Evolutionary conservation across 2,888 invertebrate species (phyloP).

Genomic region (Oxystoma pomonae): DNA sequence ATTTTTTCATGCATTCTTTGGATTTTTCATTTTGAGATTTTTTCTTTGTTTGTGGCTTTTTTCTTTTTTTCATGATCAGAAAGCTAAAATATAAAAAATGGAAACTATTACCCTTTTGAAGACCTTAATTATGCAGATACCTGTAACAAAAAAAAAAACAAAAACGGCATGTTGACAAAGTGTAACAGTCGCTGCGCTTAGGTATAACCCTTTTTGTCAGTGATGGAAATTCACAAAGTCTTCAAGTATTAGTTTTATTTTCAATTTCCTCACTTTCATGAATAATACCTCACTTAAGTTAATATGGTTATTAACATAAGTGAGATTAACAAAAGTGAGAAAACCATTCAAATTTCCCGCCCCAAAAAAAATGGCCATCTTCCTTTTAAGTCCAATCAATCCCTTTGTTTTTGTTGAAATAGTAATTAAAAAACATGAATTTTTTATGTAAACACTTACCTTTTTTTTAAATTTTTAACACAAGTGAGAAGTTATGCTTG

Average conservation of each 20-base stretch:
- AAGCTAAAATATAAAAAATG: not conserved
- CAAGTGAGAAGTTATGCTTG: not conserved
- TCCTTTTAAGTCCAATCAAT: not conserved
- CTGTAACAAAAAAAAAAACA: not conserved
- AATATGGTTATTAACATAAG: not conserved
- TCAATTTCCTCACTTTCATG: not conserved
- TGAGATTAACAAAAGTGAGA: not conserved
- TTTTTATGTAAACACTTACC: not conserved
- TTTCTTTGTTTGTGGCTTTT: not conserved
- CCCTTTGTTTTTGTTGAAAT: not conserved
- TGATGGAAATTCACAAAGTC: not conserved
- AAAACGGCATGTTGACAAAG: not conserved
- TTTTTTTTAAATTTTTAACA: not conserved
- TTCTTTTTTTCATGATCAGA: not conserved
- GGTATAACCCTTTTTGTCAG: not conserved
- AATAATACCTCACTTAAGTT: not conserved
- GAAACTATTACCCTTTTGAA: too few species aligned
- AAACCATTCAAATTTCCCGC: not conserved
- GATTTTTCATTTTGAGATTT: slow-evolving; percentile 6
- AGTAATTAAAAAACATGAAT: not conserved
- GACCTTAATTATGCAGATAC: not conserved
- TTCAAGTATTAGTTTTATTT: too few species aligned
- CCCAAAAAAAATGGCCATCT: not conserved
- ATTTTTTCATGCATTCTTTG: slow-evolving; percentile 5
- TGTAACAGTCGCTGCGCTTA: not conserved